phyloP scores from a whole-genome alignment of 2,113 vertebrate genomes.

The Takifugu bimaculatus region DNA sequence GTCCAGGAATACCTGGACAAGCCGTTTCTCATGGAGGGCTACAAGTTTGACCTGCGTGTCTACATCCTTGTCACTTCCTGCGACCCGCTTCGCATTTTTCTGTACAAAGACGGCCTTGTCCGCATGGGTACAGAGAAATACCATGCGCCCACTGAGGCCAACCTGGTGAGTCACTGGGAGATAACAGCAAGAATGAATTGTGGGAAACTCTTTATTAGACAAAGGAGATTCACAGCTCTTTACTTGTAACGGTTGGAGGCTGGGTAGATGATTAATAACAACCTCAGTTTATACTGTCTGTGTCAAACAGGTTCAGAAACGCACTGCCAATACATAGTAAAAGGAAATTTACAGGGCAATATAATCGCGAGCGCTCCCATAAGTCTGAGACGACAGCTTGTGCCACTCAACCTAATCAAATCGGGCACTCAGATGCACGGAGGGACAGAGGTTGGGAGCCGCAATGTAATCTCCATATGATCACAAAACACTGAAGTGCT shows the following conservation, averaged over 20 bases:
- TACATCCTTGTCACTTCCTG: constrained; percentile 98
- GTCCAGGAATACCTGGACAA: constrained; percentile 99
- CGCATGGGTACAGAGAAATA: constrained; percentile 98
- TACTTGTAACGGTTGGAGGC: too few relatives aligned
- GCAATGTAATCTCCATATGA: constrained; percentile 13
- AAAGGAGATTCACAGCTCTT: too few relatives aligned
- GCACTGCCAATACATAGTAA: too few relatives aligned
- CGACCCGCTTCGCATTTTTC: constrained; percentile 93
- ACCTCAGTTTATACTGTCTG: too few relatives aligned
- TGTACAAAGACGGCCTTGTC: constrained; percentile 96
- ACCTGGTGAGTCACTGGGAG: constrained; percentile 86
- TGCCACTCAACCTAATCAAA: constrained; percentile 19
- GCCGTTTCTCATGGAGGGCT: constrained; percentile 97
- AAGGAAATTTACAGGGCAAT: background rate
- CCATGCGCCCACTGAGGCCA: constrained; percentile 89
- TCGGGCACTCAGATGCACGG: constrained; percentile 11
- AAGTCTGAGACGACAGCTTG: constrained; percentile 4
- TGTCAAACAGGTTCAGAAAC: too few relatives aligned
- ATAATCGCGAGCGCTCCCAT: constrained; percentile 2
- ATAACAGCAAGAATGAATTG: background rate
- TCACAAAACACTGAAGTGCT: constrained; percentile 12
- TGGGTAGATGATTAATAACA: too few relatives aligned
- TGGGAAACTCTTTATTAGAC: background rate
- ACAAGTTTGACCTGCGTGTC: constrained; percentile 97
- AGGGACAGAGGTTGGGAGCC: constrained; percentile 2